Base-by-base conservation (phyloP, 2,113 vertebrate genomes). In the Paratilapia polleni region DNA sequence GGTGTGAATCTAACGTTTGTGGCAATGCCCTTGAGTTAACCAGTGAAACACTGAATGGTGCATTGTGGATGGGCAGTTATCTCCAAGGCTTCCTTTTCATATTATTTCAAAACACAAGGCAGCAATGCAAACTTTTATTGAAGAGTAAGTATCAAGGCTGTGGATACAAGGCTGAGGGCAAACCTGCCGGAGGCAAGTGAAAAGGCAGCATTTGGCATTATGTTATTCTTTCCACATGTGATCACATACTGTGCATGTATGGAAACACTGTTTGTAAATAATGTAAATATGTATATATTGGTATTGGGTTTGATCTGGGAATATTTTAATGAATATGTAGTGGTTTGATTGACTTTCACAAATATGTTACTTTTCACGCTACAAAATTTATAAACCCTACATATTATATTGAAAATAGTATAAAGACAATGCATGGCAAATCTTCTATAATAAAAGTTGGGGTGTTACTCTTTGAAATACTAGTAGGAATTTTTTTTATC, bases 61-160 rank as follows among this genome's bases (percentile, higher is more conserved):
- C 82, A 85, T 91, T 89, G 90, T 93, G 89, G 90, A 94, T 88
- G 88, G 88, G 90, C 92, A 88, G 92, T 93, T 93, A 92, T 93
- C 92, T 86, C 86, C 92, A 94, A 95, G 94, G 93, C 82, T 92
- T 91, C 73, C 74, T 87, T 84, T 92, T 94, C 88, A 88, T 64
- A 83, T 87, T 90, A 83, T 86, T 81, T 84, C 84, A 81, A 93
- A 91, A 91, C 81, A 83, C 88, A 83, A 82, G 87, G 89, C 89
- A 85, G 87, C 84, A 70, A 60, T 34, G 81, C 70, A 6, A 9
- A 63, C 78, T 88, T 77, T 83, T 38, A 87, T 68, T 20, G 64
- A 91, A 91, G 81, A 80, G 58, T 73, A 19, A 20, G 83, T 84
- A 59, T 81, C 89, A 90, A 92, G 90, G 91, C 88, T 84, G 84